A percentile compares a stretch with the other conserved stretches of the same genome.
Evolutionary conservation across 1,140 invertebrate genomes (phyloP).

Genomic region (Muscidifurax raptorellus): DNA sequence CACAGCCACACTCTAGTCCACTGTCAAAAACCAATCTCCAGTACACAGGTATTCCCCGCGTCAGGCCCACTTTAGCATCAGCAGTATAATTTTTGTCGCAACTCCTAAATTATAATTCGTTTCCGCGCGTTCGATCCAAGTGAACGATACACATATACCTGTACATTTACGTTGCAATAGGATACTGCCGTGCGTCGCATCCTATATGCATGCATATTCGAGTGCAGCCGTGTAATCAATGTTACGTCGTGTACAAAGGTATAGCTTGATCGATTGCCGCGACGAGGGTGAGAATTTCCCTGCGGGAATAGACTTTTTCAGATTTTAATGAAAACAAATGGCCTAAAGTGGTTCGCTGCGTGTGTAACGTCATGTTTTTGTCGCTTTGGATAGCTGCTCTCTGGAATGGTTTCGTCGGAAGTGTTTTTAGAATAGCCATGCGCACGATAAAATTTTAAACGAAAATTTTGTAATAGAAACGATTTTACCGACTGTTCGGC

Average conservation of each 20-base stretch:
- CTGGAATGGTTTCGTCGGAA: background rate
- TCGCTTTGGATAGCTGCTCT: background rate
- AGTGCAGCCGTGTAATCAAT: slow-evolving; percentile 6
- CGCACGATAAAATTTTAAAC: no score
- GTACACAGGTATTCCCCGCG: no score
- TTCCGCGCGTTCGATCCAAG: slow-evolving; percentile 25
- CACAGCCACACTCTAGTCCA: no score
- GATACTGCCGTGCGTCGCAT: background rate
- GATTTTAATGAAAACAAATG: slow-evolving; percentile 26
- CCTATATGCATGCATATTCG: slow-evolving; percentile 18
- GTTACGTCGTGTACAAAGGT: background rate
- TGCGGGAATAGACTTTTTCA: background rate
- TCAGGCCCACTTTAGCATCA: slow-evolving; percentile 60
- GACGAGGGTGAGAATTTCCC: background rate
- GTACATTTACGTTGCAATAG: background rate
- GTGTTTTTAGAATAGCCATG: no score
- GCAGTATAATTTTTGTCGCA: slow-evolving; percentile 60
- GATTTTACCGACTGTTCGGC: no score
- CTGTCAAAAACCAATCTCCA: no score
- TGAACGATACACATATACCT: background rate
- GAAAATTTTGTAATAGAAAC: no score
- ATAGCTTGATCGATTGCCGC: background rate
- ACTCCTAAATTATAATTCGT: slow-evolving; percentile 64
- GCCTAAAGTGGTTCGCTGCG: background rate
- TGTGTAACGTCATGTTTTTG: background rate